A percentile compares a stretch with the other conserved stretches of the same genome.
Conservation (phyloP, 2,797 vertebrate species). For the Cyclopterus lumpus region DNA sequence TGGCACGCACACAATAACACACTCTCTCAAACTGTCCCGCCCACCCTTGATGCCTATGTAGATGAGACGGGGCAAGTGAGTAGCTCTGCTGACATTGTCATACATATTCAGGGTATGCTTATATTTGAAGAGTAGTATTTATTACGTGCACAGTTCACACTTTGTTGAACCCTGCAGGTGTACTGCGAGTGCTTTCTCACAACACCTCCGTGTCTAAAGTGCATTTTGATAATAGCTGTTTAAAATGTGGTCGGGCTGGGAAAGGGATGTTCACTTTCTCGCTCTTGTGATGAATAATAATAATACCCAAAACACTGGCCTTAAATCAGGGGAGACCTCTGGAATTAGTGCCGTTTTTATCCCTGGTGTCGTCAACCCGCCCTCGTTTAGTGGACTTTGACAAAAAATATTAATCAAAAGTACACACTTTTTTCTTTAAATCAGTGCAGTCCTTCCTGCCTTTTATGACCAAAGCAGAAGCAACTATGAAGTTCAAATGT, state of each 20-base stretch:
- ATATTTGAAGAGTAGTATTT: slow-evolving; percentile 13
- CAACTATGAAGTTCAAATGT: neutral
- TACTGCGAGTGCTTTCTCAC: neutral
- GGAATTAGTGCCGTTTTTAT: neutral
- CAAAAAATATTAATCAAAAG: neutral
- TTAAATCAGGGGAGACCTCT: neutral
- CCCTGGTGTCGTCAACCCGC: neutral
- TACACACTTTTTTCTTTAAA: no score
- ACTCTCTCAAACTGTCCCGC: neutral
- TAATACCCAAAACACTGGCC: neutral
- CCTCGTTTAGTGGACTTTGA: neutral
- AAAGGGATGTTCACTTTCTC: neutral
- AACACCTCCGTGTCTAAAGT: neutral
- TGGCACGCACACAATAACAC: slow-evolving; percentile 21
- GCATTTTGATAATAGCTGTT: neutral
- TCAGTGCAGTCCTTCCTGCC: neutral
- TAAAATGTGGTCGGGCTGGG: neutral
- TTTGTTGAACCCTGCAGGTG: slow-evolving; percentile 23
- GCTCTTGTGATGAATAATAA: neutral
- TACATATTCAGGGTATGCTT: slow-evolving; percentile 17
- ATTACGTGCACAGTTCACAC: slow-evolving; percentile 5
- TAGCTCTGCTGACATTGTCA: slow-evolving; percentile 17
- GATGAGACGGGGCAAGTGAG: slow-evolving; percentile 10
- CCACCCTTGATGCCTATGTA: neutral
- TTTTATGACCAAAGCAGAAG: neutral